Base-by-base conservation (phyloP, 2,797 vertebrate species). In the Pseudocheirus occidentalis region DNA sequence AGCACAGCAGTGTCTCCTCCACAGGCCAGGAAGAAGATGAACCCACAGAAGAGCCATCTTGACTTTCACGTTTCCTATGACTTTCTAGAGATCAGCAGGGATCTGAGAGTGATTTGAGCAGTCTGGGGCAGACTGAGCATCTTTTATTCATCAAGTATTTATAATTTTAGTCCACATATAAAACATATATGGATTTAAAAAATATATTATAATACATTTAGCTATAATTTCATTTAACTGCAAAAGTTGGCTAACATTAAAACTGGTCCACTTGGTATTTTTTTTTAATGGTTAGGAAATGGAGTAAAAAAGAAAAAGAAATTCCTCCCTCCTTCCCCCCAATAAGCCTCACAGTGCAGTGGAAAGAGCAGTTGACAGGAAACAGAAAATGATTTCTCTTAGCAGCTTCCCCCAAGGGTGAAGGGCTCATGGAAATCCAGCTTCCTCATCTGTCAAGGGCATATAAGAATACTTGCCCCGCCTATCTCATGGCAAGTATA, bases 11-110 rank as follows among this genome's bases (percentile, higher is more conserved):
- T 28, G 34, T 28, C 90, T 87, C 50, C 3, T 52, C 58, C 53
- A 91, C 91, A 50, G 4, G 7, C 62, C 9, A 50, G 54, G 6
- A 5, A 56, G 57, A 27, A 53, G 87, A 90, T 14, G 31, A 66
- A 53, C 11, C 90, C 3, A 94, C 93, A 58, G 52, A 87, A 95
- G 90, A 92, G 7, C 92, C 91, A 92, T 53, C 31, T 55, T 90
- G 54, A 90, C 57, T 94, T 94, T 29, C 57, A 46, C 62, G 31
- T 95, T 73, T 90, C 81, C 94, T 92, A 27, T 89, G 92, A 93
- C 81, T 97, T 94, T 95, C 4, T 93, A 95, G 21, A 92, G 54
- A 90, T 54, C 59, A 93, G 40, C 95, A 95, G 94, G 95, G 92
- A 93, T 90, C 93, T 62, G 53, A 59, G 81, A 95, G 91, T 55